Conservation (phyloP, 1,140 invertebrate species). For the Scylla paramamosain region DNA sequence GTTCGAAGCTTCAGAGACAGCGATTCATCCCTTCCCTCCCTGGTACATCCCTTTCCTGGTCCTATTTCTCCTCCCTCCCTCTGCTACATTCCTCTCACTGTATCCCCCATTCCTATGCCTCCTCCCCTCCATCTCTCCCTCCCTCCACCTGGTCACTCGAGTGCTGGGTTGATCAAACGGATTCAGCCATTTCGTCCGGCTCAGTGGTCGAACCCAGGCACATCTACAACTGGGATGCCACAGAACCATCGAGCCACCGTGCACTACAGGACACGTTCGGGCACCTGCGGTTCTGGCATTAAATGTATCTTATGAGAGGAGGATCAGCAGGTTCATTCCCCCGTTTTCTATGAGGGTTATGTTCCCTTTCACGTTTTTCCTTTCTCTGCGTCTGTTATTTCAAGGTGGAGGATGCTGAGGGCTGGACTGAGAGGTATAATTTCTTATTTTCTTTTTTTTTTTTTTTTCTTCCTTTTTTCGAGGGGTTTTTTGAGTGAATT, state of each 20-base stretch:
- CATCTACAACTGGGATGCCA: neutral
- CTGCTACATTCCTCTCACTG: neutral
- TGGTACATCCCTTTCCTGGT: neutral
- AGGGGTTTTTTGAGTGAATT: too few relatives aligned
- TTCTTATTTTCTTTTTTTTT: too few relatives aligned
- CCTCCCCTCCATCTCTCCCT: neutral
- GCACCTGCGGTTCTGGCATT: neutral
- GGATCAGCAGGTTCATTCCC: neutral
- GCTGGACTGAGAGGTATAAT: too few relatives aligned
- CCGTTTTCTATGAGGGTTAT: neutral
- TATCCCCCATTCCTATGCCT: neutral
- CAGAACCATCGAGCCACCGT: too few relatives aligned
- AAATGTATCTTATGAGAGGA: neutral
- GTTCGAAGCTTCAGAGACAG: neutral
- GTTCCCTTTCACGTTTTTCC: neutral
- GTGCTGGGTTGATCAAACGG: neutral
- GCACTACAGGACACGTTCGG: too few relatives aligned
- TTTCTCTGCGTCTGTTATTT: neutral
- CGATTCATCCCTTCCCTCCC: neutral
- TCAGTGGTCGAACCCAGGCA: neutral
- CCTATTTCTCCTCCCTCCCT: neutral
- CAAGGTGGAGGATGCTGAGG: neutral
- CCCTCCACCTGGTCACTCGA: neutral
- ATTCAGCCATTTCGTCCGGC: neutral
- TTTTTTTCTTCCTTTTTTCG: too few relatives aligned